These are phyloP conservation scores for Scaptomyza montana DNA, from an alignment of 1,140 invertebrate species.

Conservation along the genomic window DNA sequence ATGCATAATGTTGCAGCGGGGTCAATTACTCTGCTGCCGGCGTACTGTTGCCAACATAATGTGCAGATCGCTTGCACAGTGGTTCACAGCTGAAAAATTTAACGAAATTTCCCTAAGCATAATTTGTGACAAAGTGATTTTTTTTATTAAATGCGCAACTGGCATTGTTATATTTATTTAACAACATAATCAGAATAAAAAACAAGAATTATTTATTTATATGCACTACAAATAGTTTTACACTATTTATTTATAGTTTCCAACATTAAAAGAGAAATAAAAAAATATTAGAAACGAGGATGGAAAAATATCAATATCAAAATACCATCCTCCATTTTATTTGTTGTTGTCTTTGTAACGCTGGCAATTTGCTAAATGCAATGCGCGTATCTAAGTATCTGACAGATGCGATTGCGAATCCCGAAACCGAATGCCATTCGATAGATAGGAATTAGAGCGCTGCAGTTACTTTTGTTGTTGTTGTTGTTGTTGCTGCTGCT, in stretches of 20 bases:
- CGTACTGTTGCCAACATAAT: slow-evolving; percentile 18
- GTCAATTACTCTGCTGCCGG: slow-evolving; percentile 26
- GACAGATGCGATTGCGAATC: slow-evolving; percentile 55
- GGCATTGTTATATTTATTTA: too few relatives aligned
- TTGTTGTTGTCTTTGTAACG: neutral
- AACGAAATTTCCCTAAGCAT: neutral
- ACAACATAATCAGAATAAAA: too few relatives aligned
- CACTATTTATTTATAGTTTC: too few relatives aligned
- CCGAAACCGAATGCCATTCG: slow-evolving; percentile 18
- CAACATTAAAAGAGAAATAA: too few relatives aligned
- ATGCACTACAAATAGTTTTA: too few relatives aligned
- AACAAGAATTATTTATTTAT: too few relatives aligned
- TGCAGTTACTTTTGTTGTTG: slow-evolving; percentile 8
- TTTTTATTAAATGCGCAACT: too few relatives aligned
- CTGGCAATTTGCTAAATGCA: slow-evolving; percentile 70
- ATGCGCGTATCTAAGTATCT: slow-evolving; percentile 49
- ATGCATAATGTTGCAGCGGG: slow-evolving; percentile 29
- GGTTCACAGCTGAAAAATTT: too few relatives aligned
- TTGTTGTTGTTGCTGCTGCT: slow-evolving; percentile 3
- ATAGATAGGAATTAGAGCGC: slow-evolving; percentile 12
- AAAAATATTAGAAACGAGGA: too few relatives aligned
- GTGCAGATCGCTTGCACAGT: slow-evolving; percentile 30
- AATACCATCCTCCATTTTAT: too few relatives aligned
- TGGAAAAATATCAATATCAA: too few relatives aligned
- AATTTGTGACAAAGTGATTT: neutral